Base-by-base conservation (phyloP, 2,797 vertebrate species). In the Myotis vivesi region DNA sequence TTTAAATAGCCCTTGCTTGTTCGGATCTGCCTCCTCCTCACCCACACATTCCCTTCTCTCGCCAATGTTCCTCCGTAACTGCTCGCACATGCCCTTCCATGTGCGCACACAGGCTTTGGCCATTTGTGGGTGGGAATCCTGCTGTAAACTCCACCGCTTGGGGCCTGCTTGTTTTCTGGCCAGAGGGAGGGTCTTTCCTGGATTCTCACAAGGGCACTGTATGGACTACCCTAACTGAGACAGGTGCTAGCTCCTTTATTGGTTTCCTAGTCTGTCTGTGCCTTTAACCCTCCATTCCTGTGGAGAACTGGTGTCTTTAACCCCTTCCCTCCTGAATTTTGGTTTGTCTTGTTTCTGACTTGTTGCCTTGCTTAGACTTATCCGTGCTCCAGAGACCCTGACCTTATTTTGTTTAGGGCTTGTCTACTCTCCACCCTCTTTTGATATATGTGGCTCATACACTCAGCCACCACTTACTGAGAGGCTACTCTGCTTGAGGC, bases 31-130 rank as follows among this genome's bases (percentile, higher is more conserved):
- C 59, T 71, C 33, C 33, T 93, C 55, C 68, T 5, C 83, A 28
- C 49, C 69, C 41, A 38, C 81, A 57, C 4, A 3, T 17, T 71
- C 72, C 76, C 55, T 17, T 57, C 38, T 93, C 25, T 75, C 5
- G 30, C 86, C 77, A 38, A 71, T 93, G 85, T 83, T 93, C 83
- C 77, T 57, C 1, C 20, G 41, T 82, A 33, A 69, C 72, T 64
- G 23, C 33, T 83, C 36, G 36, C 87, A 41, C 0, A 3, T 46
- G 80, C 6, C 12, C 10, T 17, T 49, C 19, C 41, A 16, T 23
- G 8, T 0, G 6, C 0, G 0, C 5, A 8, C 6, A 1, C 51
- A 17, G 36, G 57, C 87, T 33, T 53, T 25, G 19, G 22, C 44
- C 41, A 22, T 8, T 22, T 36, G 3, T 0, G 5, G 49, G 33